Base-by-base conservation (phyloP, 2,888 invertebrate species). In the Meganola albula region DNA sequence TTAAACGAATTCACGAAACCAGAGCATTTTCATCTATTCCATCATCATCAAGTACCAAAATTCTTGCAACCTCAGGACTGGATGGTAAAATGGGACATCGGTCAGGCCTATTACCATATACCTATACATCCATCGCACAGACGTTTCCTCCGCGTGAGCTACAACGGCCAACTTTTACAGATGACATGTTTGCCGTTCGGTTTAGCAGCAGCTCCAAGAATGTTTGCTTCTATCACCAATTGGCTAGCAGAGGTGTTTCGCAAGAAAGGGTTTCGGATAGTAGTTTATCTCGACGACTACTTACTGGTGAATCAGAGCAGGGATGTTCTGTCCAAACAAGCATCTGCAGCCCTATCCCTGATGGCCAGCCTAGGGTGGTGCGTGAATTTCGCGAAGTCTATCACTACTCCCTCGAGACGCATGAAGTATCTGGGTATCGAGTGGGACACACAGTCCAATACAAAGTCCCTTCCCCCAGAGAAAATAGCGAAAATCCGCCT, bases 71-170 rank as follows among this genome's bases (percentile, higher is more conserved):
- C n/a, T 5, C 6, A 12, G 2, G 30, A 30, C 8, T 30, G 10
- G 10, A 10, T 30, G 11, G n/a, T 8, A 4, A 30, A 30, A 10
- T 11, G 23, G 16, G 30, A 30, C 16, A n/a, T 30, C 1, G 14
- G 16, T 2, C 30, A 30, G 11, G 30, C 30, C 2, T 30, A 30
- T 7, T 24, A 22, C 24, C 30, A 24, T 9, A 1, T 30, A 0
- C 30, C 16, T 1, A 3, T 8, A 2, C 2, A n/a, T 8, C 3
- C 1, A 12, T 1, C 12, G 1, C 30, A 30, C 16, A 9, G 30
- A 8, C 1, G n/a, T 3, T 30, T 18, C 13, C 12, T 30, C 8
- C 4, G 12, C 4, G 1, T 30, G 1, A 2, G 6, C 1, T 24
- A 30, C n/a, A 12, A 24, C 21, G 16, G 16, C 4, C 16, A 5